These are phyloP conservation scores for Forbesichthys agassizii DNA, from an alignment of 2,113 vertebrate species.

Conservation along the genomic window DNA sequence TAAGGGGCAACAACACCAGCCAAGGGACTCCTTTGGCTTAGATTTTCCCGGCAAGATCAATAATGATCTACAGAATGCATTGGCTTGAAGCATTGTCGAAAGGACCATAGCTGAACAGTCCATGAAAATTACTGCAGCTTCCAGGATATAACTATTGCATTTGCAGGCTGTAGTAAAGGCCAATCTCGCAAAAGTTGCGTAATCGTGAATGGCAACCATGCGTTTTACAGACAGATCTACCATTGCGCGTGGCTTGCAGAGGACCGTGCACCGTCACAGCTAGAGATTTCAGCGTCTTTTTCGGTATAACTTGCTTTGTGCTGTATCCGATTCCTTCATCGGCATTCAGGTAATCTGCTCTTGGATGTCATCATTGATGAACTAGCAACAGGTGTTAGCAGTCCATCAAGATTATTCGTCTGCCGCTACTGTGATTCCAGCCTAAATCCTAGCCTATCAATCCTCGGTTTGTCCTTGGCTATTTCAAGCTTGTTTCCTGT, in stretches of 20 bases:
- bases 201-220: constrained; percentile 3
- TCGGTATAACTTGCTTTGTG: constrained; percentile 3
- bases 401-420: constrained; percentile 1
- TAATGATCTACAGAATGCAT: constrained; percentile 20
- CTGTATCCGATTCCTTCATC: neutral
- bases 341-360: constrained; percentile 13
- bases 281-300: neutral
- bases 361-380: constrained; percentile 13
- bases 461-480: neutral
- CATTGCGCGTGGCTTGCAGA: constrained; percentile 2
- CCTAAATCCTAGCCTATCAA: neutral
- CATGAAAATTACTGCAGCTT: constrained; percentile 31
- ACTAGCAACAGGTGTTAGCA: constrained; percentile 40
- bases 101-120: constrained; percentile 32
- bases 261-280: too few species aligned
- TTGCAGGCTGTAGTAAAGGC: constrained; percentile 13
- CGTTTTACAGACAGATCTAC: neutral
- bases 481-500: neutral
- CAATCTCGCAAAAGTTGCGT: constrained; percentile 27
- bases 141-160: constrained; percentile 47
- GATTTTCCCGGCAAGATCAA: constrained; percentile 9
- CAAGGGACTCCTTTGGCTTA: neutral
- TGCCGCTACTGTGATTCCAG: neutral
- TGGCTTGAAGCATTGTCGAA: constrained; percentile 44
- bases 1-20: neutral